Base-by-base conservation (phyloP, 2,888 invertebrate genomes). In the Calliopum simillimum region DNA sequence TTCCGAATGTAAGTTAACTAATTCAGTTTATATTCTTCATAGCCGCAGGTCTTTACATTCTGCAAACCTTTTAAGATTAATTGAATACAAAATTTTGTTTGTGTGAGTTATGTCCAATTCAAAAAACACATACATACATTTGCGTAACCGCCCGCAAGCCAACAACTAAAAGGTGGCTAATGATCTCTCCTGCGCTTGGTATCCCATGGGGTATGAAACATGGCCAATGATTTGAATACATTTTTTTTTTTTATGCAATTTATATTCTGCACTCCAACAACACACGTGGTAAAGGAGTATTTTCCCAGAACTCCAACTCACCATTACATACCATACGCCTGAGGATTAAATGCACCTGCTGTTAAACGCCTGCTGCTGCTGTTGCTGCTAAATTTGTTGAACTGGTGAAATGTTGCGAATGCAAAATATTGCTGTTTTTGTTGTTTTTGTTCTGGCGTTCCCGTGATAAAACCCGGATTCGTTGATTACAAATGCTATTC, bases 351-450 rank as follows among this genome's bases (percentile, higher is more conserved):
- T 56, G 56, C 23, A 33, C 25, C 33, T 21, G 56, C 56, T 33
- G 14, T 14, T 56, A 21, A 56, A n/a, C n/a, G n/a, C n/a, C 23
- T 33, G 56, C 56, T 56, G 56, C 56, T 56, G 33, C 56, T 56
- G 56, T 13, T 56, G 25, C 33, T 33, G 33, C 33, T 33, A 19
- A 21, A 58, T 11, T 43, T 14, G 44, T 43, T 58, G 61, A 5
- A 13, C 46, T 21, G 44, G 25, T 44, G 8, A 21, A 23, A 21
- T 21, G 23, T n/a, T 61, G 44, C 61, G 21, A 4, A 33, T 33
- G 33, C 33, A 33, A 33, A 33, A 33, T 33, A 33, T 58, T 25
- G 58, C 16, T 58, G 16, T 58, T 58, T 23, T 56, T 33, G 14
- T 23, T n/a, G 58, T 58, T 59, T 3, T 33, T 58, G n/a, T 16